Base-by-base conservation (phyloP, 2,888 invertebrate species). In the Trichogramma dendrolimi region DNA sequence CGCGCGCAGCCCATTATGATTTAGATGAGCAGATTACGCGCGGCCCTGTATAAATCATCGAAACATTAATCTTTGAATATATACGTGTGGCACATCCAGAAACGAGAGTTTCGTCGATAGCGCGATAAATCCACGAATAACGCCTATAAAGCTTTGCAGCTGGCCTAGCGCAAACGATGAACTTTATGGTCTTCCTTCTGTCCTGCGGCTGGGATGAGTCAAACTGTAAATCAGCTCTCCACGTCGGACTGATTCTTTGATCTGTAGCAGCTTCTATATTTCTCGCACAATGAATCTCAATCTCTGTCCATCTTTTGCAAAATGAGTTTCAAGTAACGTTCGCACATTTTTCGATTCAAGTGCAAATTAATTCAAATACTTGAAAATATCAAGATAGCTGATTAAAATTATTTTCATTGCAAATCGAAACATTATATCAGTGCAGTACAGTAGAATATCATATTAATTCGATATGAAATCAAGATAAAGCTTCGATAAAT, bases 131-230 rank as follows among this genome's bases (percentile, higher is more conserved):
- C 60, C 60, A 27, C 56, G 62, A 14, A n/a, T 11, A 52, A 11
- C 42, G 53, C 6, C 54, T 57, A 62, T 64, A 64, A 64, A 64
- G 39, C 44, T 55, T 44, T 6, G 27, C n/a, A 5, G 55, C 47
- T 11, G 6, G 49, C 50, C n/a, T 41, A 7, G 46, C 43, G 27
- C 27, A 27, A 27, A 27, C 27, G 7, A 11, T 49, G 11, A 52
- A 63, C 60, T 63, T 60, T 63, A 60, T 53, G 57, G 63, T 57
- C 38, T 58, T 61, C 55, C 61, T 64, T 61, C 61, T 48, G 56
- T 60, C 62, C 52, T 41, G 55, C 14, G 55, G 41, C 41, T 44
- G 39, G 10, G 10, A 14, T 27, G 42, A 27, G 40, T 38, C 27
- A 38, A 39, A 64, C 59, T 64, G 61, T 64, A 64, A 64, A 64